Conservation (phyloP, 1,140 invertebrate genomes). For the Conus ventricosus region DNA sequence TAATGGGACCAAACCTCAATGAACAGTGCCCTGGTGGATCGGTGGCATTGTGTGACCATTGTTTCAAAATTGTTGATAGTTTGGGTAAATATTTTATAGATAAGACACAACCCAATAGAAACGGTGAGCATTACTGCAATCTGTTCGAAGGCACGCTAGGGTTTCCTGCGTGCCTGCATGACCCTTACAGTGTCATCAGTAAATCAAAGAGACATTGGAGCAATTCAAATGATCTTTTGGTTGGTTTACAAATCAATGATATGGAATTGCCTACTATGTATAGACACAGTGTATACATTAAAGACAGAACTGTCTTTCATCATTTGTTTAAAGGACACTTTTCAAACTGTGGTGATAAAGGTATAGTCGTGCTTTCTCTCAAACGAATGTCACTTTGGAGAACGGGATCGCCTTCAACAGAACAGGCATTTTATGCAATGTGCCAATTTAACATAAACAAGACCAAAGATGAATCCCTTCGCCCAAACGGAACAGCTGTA, state of each 20-base stretch:
- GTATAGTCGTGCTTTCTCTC: not conserved
- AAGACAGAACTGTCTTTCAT: not conserved
- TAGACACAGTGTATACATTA: not conserved
- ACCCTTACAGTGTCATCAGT: not conserved
- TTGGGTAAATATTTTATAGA: no score
- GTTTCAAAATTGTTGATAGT: not conserved
- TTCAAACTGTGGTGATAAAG: not conserved
- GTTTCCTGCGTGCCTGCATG: not conserved
- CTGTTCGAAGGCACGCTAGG: not conserved
- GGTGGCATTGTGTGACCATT: not conserved
- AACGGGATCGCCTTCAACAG: no score
- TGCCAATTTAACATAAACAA: not conserved
- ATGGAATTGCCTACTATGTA: not conserved
- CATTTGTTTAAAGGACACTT: not conserved
- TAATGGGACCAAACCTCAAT: no score
- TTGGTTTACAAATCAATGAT: not conserved
- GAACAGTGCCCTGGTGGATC: not conserved
- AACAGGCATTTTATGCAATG: not conserved
- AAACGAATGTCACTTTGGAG: not conserved
- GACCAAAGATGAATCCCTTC: not conserved
- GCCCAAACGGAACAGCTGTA: not conserved
- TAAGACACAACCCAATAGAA: not conserved
- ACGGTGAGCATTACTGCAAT: not conserved
- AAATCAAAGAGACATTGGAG: not conserved
- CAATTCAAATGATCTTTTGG: not conserved